A percentile compares a stretch with the other conserved stretches of the same genome.
Evolutionary conservation across 2,888 invertebrate genomes (phyloP).

Genomic region (Alloplasta piceator): DNA sequence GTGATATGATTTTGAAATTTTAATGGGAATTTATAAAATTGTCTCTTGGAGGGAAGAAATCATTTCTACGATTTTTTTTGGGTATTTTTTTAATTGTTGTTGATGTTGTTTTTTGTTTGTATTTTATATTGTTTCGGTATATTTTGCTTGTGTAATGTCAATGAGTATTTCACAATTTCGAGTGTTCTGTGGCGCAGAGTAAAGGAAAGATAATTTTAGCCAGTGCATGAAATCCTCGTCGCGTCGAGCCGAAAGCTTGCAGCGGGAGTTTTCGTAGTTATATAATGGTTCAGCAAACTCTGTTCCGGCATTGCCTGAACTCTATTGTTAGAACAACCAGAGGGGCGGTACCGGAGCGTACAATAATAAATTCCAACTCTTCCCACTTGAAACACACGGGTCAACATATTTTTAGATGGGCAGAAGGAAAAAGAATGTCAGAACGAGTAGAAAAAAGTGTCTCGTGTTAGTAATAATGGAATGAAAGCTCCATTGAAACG

Average conservation of each 20-base stretch:
- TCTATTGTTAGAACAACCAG: slow-evolving; percentile 73
- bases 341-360: slow-evolving; percentile 69
- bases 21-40: too few relatives aligned
- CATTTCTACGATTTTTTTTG: background rate
- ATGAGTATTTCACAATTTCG: slow-evolving; percentile 15
- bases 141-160: background rate
- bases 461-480: slow-evolving; percentile 67
- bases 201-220: slow-evolving; percentile 50
- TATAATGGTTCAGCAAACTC: slow-evolving; percentile 81
- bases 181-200: background rate
- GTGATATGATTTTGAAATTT: too few relatives aligned
- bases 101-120: too few relatives aligned
- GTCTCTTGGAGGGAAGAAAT: background rate
- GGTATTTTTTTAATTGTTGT: background rate
- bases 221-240: slow-evolving; percentile 49
- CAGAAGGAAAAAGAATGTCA: slow-evolving; percentile 49
- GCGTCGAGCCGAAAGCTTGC: slow-evolving; percentile 22
- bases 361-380: slow-evolving; percentile 81
- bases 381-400: slow-evolving; percentile 79
- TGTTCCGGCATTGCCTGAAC: slow-evolving; percentile 69
- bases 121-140: too few relatives aligned
- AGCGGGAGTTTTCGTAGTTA: slow-evolving; percentile 64
- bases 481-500: too few relatives aligned
- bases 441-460: slow-evolving; percentile 20
- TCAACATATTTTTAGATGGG: slow-evolving; percentile 80